Evolutionary conservation across 2,888 invertebrate genomes (phyloP), one percentile per base, ranked within the genome.

Genomic region (Camptogramma bilineatum): DNA sequence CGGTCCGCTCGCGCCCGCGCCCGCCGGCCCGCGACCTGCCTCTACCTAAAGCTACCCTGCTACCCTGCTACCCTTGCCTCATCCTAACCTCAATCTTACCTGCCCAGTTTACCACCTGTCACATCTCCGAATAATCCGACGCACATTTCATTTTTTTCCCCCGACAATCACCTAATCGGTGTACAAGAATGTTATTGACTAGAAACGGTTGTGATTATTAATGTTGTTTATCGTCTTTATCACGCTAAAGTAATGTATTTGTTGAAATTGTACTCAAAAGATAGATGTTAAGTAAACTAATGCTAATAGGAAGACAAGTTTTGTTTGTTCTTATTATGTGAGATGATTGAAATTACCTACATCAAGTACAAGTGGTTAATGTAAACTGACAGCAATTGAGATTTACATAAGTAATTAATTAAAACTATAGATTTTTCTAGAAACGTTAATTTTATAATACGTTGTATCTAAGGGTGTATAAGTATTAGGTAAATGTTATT

Each of bases 1-100:
- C 80, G 87, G 86, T 86, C 86, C 88, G 85, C 91, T 88, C 90
- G 90, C 90, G 87, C 89, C 90, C 90, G 88, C 90, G 86, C 87
- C 82, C 82, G 82, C 83, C 80, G 80, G 83, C 82, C 80, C 83
- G 82, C 86, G 86, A 86, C 88, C 86, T 84, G 87, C 87, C 86
- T 85, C 86, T 86, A 83, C 60, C 60, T 39, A 55, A 65, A 61
- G 50, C 61, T 54, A 53, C n/a, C n/a, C n/a, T n/a, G n/a, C n/a
- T n/a, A n/a, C n/a, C n/a, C n/a, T n/a, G n/a, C n/a, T n/a, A n/a
- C 79, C 82, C 81, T 81, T 76, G 78, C 83, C 80, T 77, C 78
- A 74, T 80, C 83, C 84, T 88, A 89, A 90, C 88, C 88, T 88
- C 86, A 86, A 85, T 87, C 53, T 65, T 81, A 83, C 66, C 83